Evolutionary conservation across 2,797 vertebrate genomes (phyloP).

Genomic region (Cossypha polioptera): DNA sequence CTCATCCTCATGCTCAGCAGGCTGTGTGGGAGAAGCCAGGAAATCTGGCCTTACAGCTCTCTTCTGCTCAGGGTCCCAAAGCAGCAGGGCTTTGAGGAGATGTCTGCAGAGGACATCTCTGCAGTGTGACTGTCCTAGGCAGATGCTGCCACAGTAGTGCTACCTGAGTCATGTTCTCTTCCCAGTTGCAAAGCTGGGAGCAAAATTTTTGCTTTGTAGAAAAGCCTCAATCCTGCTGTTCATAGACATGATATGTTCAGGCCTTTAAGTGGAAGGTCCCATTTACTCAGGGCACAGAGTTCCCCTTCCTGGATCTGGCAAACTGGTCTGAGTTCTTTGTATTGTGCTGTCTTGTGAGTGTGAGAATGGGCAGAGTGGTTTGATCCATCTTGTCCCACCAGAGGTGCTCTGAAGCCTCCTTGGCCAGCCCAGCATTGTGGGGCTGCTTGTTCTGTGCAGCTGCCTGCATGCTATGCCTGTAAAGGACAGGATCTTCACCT

Average conservation of each 20-base stretch:
- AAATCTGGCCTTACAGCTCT: neutral
- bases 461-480: neutral
- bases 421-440: neutral
- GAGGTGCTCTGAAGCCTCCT: neutral
- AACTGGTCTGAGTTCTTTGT: neutral
- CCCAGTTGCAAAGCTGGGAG: neutral
- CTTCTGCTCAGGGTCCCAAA: neutral
- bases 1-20: fast-evolving
- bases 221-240: neutral
- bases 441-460: neutral
- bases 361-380: neutral
- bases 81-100: neutral
- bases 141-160: neutral
- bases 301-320: neutral
- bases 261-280: neutral
- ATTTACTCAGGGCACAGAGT: neutral
- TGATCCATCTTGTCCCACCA: neutral
- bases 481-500: constrained; percentile 45
- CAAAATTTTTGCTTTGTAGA: neutral
- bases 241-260: neutral
- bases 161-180: neutral
- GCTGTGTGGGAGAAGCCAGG: neutral
- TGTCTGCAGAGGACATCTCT: neutral
- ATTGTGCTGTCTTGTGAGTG: neutral
- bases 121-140: neutral